These are phyloP conservation scores for Achlya flavicornis DNA, from an alignment of 2,888 invertebrate species.

Conservation along the genomic window DNA sequence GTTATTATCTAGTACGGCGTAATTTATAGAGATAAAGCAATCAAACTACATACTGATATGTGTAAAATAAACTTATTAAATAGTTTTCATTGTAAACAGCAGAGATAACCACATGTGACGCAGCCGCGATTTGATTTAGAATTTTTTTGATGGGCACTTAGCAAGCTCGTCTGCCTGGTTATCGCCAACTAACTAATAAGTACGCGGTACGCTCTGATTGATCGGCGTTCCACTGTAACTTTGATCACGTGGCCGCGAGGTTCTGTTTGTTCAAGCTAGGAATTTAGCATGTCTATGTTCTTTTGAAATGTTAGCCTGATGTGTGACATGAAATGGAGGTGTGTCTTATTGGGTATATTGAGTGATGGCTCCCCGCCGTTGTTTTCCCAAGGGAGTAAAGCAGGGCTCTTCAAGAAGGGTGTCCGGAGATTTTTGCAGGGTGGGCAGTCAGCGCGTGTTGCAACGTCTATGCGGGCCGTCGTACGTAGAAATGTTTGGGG, in stretches of 20 bases:
- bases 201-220: conserved; percentile 1
- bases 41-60: background rate
- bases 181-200: background rate
- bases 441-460: too few relatives aligned
- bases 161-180: background rate
- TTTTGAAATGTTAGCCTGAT: background rate
- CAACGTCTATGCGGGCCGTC: too few relatives aligned
- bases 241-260: background rate
- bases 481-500: too few relatives aligned
- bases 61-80: background rate
- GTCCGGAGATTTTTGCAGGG: too few relatives aligned
- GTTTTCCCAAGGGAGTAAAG: too few relatives aligned
- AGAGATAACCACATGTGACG: background rate
- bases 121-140: background rate
- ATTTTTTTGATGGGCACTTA: conserved; percentile 3
- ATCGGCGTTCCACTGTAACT: background rate
- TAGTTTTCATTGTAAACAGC: conserved; percentile 1
- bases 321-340: too few relatives aligned
- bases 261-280: background rate
- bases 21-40: background rate
- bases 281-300: background rate
- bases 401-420: too few relatives aligned
- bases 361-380: too few relatives aligned
- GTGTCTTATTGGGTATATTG: too few relatives aligned
- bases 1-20: background rate